A percentile compares a stretch with the other conserved stretches of the same genome.
These are phyloP conservation scores for Mormyrus proboscirostris DNA, from an alignment of 2,797 vertebrate genomes.

Conservation along the genomic window DNA sequence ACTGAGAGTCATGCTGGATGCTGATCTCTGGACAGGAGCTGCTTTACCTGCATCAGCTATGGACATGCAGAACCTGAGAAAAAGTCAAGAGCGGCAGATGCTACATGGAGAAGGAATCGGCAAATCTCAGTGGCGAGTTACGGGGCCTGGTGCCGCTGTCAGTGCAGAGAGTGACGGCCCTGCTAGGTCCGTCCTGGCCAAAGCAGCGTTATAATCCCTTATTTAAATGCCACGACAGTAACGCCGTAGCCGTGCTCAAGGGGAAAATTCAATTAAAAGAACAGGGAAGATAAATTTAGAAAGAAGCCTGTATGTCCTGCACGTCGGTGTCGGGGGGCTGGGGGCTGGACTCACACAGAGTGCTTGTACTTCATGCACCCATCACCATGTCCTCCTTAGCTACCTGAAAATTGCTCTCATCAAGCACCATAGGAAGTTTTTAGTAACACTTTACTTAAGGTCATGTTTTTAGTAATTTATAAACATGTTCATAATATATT, in stretches of 20 bases:
- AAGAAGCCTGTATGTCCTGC: background rate
- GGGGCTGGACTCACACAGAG: background rate
- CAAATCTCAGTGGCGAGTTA: background rate
- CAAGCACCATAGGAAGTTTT: background rate
- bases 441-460: background rate
- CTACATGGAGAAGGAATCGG: background rate
- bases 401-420: background rate
- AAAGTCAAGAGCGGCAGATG: background rate
- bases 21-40: slow-evolving; percentile 28
- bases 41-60: slow-evolving; percentile 63
- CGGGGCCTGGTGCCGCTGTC: background rate
- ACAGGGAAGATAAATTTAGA: background rate
- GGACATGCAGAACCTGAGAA: slow-evolving; percentile 49
- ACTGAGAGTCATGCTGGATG: slow-evolving; percentile 18
- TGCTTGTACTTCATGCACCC: background rate
- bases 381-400: background rate
- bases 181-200: background rate
- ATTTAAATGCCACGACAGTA: background rate
- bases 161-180: background rate
- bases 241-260: background rate
- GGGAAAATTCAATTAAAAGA: background rate
- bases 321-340: background rate
- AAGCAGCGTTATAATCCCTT: background rate
- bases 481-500: background rate
- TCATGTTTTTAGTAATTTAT: background rate